These are phyloP conservation scores for Pseudomugil gertrudae DNA, from an alignment of 2,797 vertebrate genomes.

Conservation along the genomic window DNA sequence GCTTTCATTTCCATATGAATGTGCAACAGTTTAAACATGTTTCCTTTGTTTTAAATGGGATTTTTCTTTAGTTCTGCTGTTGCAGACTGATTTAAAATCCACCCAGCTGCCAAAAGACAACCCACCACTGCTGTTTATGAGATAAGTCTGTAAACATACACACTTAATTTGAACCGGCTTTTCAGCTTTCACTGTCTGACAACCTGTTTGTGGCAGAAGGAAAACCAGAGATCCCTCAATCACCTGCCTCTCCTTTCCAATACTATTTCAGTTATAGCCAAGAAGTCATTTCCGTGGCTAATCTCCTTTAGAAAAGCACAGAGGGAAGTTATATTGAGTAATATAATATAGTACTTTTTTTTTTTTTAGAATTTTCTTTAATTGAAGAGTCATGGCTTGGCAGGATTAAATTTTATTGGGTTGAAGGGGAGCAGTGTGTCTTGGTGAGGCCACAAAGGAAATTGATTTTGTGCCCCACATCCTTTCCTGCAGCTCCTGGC, in stretches of 20 bases:
- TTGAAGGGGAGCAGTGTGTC: constrained; percentile 55
- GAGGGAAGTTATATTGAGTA: constrained; percentile 51
- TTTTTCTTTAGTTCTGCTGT: constrained; percentile 6
- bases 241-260: constrained; percentile 11
- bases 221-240: constrained; percentile 11
- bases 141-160: constrained; percentile 16
- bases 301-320: constrained; percentile 58
- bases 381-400: constrained; percentile 69
- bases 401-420: constrained; percentile 68
- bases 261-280: constrained; percentile 55
- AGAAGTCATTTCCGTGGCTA: constrained; percentile 59
- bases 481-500: constrained; percentile 63
- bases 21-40: constrained; percentile 1
- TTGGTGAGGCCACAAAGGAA: constrained; percentile 61
- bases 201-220: constrained; percentile 16
- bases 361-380: constrained; percentile 49
- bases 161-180: constrained; percentile 13
- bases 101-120: constrained; percentile 12
- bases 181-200: constrained; percentile 16
- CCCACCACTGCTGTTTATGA: constrained; percentile 12
- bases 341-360: constrained; percentile 32
- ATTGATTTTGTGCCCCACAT: constrained; percentile 73
- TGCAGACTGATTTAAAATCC: constrained; percentile 13
- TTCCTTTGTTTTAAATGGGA: constrained; percentile 33
- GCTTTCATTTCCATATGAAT: constrained; percentile 10